Conservation (phyloP, 2,797 vertebrate genomes). For the Falco rusticolus region DNA sequence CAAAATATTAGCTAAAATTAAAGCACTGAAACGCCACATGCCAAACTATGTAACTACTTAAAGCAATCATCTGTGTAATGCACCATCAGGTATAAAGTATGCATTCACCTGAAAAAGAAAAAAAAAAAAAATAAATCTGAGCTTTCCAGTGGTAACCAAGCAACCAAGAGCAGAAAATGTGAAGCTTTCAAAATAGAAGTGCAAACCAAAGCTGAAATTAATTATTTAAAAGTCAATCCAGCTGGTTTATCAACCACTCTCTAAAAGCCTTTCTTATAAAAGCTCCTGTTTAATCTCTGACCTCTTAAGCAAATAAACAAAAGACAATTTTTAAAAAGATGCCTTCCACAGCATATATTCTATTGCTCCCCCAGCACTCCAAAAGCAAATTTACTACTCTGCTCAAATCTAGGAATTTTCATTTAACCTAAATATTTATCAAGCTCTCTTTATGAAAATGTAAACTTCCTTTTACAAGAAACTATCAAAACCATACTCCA, state of each 20-base stretch:
- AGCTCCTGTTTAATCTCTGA: conserved; percentile 28
- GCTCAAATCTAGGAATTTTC: neutral
- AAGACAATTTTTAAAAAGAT: neutral
- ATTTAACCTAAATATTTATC: neutral
- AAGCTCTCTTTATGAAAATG: neutral
- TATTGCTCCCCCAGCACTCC: neutral
- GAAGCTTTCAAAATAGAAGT: conserved; percentile 55
- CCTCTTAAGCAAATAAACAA: conserved; percentile 22
- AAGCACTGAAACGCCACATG: neutral
- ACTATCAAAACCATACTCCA: neutral
- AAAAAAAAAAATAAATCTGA: neutral
- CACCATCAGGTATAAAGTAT: conserved; percentile 8
- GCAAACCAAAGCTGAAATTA: conserved; percentile 53
- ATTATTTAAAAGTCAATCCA: conserved; percentile 61
- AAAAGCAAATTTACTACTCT: neutral
- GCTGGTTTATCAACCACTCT: conserved; percentile 22
- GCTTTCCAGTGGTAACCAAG: conserved; percentile 45
- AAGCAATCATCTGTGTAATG: neutral
- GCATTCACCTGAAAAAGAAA: neutral
- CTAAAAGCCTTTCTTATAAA: conserved; percentile 19
- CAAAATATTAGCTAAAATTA: neutral
- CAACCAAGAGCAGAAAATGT: conserved; percentile 43
- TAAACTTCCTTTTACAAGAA: neutral
- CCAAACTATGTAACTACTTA: neutral
- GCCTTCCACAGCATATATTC: neutral